Evolutionary conservation across 2,888 invertebrate genomes (phyloP).

Genomic region (Poecilobothrus nobilitatus): DNA sequence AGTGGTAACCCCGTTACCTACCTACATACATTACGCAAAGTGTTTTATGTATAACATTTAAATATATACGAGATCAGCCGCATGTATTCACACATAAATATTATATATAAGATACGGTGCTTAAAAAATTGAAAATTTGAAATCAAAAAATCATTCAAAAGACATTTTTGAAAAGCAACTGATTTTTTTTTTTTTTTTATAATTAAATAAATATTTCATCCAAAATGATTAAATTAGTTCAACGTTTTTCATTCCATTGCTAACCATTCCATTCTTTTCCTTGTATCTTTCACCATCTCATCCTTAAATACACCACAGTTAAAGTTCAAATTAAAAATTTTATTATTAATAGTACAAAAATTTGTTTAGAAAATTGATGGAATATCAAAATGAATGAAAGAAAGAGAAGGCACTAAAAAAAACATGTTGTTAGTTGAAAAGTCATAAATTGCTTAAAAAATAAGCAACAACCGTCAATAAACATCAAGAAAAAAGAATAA

Average conservation of each 20-base stretch:
- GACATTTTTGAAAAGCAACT: background rate
- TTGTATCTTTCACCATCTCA: too few relatives aligned
- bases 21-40: too few relatives aligned
- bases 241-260: background rate
- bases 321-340: too few relatives aligned
- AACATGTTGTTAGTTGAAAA: background rate
- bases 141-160: background rate
- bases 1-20: too few relatives aligned
- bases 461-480: background rate
- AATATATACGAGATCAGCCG: too few relatives aligned
- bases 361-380: background rate
- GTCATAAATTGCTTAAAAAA: background rate
- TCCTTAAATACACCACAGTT: too few relatives aligned
- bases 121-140: background rate
- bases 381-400: background rate
- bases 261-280: too few relatives aligned
- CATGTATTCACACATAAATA: too few relatives aligned
- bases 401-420: background rate
- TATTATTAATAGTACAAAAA: background rate
- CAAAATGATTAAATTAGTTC: conserved; percentile 1
- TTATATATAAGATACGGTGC: too few relatives aligned
- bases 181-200: background rate
- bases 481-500: background rate
- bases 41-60: too few relatives aligned
- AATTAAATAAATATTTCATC: conserved; percentile 4